These are phyloP conservation scores for Ips nitidus DNA, from an alignment of 1,140 invertebrate genomes.

Conservation along the genomic window DNA sequence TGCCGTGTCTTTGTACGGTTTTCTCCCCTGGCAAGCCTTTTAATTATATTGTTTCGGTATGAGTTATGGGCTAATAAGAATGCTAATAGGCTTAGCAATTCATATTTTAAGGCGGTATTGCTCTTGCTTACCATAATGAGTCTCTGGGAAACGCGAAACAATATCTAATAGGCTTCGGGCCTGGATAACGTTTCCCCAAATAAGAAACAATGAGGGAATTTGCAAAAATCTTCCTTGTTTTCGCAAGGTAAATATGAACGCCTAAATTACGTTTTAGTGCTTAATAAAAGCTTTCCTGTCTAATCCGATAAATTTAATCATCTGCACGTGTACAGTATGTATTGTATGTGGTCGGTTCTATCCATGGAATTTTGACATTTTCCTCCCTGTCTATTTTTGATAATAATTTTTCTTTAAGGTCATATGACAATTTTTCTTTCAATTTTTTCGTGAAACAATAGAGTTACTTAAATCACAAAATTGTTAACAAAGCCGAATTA, in stretches of 20 bases:
- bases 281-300: neutral
- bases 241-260: neutral
- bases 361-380: too few species aligned
- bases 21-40: slow-evolving; percentile 28
- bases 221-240: neutral
- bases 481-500: too few species aligned
- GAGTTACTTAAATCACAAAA: too few species aligned
- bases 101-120: slow-evolving; percentile 31
- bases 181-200: slow-evolving; percentile 11
- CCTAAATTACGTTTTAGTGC: neutral
- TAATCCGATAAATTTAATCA: too few species aligned
- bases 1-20: slow-evolving; percentile 19
- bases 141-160: slow-evolving; percentile 16
- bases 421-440: too few species aligned
- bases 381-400: too few species aligned
- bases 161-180: slow-evolving; percentile 12
- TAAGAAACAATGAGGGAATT: slow-evolving; percentile 12
- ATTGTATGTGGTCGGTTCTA: too few species aligned
- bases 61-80: slow-evolving; percentile 35
- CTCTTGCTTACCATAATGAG: slow-evolving; percentile 24
- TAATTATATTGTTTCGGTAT: slow-evolving; percentile 35
- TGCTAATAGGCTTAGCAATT: slow-evolving; percentile 36
- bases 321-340: too few species aligned
- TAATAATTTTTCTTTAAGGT: too few species aligned
- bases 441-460: too few species aligned